Percentiles rank a stretch among this genome's conserved stretches.
Conservation (phyloP, 1,140 invertebrate species). For the Brachionus manjavacas region DNA sequence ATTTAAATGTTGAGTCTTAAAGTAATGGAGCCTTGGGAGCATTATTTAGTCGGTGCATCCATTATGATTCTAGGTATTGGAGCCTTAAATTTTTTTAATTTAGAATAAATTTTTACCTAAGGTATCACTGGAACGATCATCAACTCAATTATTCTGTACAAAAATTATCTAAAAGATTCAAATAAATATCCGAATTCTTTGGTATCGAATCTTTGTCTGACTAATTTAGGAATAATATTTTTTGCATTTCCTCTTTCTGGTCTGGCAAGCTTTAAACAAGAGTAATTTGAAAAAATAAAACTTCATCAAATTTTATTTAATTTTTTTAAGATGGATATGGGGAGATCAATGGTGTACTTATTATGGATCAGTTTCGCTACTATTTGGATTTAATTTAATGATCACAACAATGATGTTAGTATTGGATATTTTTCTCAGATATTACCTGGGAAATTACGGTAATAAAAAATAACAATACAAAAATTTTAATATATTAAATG, state of each 20-base stretch:
- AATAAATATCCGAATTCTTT: not conserved
- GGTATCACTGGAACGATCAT: not conserved
- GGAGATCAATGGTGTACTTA: conserved; percentile 38
- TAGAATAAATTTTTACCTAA: not conserved
- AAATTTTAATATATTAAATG: not conserved
- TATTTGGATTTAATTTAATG: conserved; percentile 38
- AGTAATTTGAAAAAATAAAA: not conserved
- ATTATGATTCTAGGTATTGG: not conserved
- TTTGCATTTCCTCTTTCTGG: conserved; percentile 38
- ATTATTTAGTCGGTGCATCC: not conserved
- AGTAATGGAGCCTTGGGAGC: not conserved
- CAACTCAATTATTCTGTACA: not conserved
- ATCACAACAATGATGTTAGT: conserved; percentile 21
- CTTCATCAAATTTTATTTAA: not conserved
- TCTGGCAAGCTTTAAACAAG: conserved; percentile 14
- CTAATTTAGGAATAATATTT: conserved; percentile 38
- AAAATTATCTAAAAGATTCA: conserved; percentile 11
- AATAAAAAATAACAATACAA: not conserved
- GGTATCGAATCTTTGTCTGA: not conserved
- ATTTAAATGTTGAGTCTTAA: not conserved
- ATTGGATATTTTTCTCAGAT: conserved; percentile 4
- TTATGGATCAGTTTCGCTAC: conserved; percentile 17
- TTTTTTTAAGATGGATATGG: conserved; percentile 28
- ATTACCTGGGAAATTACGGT: not conserved
- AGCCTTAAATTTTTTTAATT: not conserved